phyloP scores from a whole-genome alignment of 2,113 vertebrate genomes.

The Paraplagusia blochii region DNA sequence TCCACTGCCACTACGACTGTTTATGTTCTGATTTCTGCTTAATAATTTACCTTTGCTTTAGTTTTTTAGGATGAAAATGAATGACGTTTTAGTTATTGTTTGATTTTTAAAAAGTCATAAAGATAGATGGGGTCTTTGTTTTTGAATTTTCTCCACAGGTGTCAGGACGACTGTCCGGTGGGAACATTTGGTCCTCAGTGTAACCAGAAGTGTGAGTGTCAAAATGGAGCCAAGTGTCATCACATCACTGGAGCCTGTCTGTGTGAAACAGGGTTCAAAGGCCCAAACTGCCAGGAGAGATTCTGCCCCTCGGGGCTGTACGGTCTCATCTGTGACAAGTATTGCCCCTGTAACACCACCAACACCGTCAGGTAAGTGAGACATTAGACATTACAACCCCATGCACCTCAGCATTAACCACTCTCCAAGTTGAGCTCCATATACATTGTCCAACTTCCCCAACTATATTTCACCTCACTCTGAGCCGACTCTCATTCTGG shows the following conservation, averaged over 20 bases:
- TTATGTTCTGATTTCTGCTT: too few relatives aligned
- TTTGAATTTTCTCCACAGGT: slow-evolving; percentile 75
- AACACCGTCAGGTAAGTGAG: slow-evolving; percentile 88
- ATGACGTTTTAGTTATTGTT: too few relatives aligned
- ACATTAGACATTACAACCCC: slow-evolving; percentile 30
- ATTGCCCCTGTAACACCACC: slow-evolving; percentile 86
- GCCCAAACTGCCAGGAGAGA: slow-evolving; percentile 89
- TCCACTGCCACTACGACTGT: too few relatives aligned
- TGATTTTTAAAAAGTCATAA: slow-evolving; percentile 23
- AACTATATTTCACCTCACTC: slow-evolving; percentile 39
- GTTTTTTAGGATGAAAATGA: too few relatives aligned
- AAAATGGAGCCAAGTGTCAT: slow-evolving; percentile 92
- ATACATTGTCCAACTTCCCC: slow-evolving; percentile 37
- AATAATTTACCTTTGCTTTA: too few relatives aligned
- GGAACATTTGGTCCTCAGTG: slow-evolving; percentile 91
- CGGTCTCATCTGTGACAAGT: slow-evolving; percentile 89
- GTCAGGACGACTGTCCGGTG: slow-evolving; percentile 94
- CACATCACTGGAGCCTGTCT: slow-evolving; percentile 89
- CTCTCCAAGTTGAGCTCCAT: slow-evolving; percentile 12
- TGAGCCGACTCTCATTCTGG: slow-evolving; percentile 53
- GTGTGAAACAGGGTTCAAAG: slow-evolving; percentile 93
- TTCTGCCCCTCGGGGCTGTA: slow-evolving; percentile 91
- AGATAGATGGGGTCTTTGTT: slow-evolving; percentile 11
- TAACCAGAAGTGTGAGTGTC: slow-evolving; percentile 88
- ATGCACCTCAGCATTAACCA: slow-evolving; percentile 25